Conservation (phyloP, 2,113 vertebrate genomes). For the Pomatostomus ruficeps region DNA sequence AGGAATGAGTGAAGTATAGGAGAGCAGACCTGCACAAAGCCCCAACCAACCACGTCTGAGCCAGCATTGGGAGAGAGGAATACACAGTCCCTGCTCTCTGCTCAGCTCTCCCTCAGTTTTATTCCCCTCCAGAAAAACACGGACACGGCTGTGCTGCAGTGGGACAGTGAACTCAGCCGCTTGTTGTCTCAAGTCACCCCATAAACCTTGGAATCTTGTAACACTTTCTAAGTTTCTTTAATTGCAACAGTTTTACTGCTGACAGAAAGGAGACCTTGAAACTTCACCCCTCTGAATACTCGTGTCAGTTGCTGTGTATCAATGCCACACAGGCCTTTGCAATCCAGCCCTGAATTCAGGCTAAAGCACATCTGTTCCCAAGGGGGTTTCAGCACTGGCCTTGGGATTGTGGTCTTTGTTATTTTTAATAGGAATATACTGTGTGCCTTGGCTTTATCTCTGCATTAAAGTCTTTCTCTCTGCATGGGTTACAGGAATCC, state of each 20-base stretch:
- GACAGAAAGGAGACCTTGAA: not conserved
- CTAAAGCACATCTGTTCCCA: not conserved
- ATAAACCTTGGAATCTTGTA: not conserved
- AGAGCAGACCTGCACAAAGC: not conserved
- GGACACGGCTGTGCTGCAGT: accelerated
- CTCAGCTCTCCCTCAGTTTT: not conserved
- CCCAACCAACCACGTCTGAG: not conserved
- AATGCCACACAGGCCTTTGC: not conserved
- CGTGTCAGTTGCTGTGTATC: not conserved
- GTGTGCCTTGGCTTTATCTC: not conserved
- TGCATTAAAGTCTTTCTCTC: not conserved
- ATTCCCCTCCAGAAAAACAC: not conserved
- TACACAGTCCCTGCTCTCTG: not conserved
- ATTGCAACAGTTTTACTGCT: not conserved
- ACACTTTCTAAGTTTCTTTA: not conserved
- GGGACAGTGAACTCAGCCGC: not conserved
- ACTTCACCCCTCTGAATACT: not conserved
- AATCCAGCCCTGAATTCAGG: not conserved
- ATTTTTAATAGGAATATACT: not conserved
- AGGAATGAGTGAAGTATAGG: not conserved
- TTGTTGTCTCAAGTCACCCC: accelerated
- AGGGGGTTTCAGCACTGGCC: not conserved
- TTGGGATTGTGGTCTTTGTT: not conserved
- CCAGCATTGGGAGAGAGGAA: not conserved
- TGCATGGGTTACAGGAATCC: not conserved